Conservation (phyloP, 2,888 invertebrate genomes). For the Xestia c-nigrum region DNA sequence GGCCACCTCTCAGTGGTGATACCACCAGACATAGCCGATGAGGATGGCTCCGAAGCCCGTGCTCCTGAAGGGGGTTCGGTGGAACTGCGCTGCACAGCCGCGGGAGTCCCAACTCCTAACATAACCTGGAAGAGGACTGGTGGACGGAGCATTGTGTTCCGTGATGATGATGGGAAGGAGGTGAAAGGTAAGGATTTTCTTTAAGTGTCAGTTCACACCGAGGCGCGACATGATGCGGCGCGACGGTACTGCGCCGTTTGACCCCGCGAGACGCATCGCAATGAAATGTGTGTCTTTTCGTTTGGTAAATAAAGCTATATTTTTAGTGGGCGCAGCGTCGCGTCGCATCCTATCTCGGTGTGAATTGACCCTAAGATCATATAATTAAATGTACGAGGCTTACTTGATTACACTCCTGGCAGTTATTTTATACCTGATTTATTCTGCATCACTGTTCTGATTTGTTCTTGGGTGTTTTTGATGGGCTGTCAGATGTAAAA, state of each 20-base stretch:
- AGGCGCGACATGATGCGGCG: too few relatives aligned
- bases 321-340: too few relatives aligned
- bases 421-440: neutral
- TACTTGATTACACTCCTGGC: neutral
- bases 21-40: slow-evolving; percentile 95
- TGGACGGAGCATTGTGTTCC: slow-evolving; percentile 93
- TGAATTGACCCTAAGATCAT: too few relatives aligned
- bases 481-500: neutral
- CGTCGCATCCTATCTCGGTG: too few relatives aligned
- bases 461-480: neutral
- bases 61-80: slow-evolving; percentile 95
- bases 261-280: too few relatives aligned
- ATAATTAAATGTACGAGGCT: too few relatives aligned
- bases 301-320: too few relatives aligned
- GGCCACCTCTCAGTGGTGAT: slow-evolving; percentile 96
- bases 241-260: too few relatives aligned
- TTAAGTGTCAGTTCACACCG: neutral
- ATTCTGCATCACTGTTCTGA: neutral
- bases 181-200: slow-evolving; percentile 90
- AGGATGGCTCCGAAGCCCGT: slow-evolving; percentile 91
- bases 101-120: slow-evolving; percentile 94
- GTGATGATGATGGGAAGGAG: slow-evolving; percentile 92
- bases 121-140: slow-evolving; percentile 95
- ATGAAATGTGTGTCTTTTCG: too few relatives aligned
- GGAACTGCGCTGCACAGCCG: slow-evolving; percentile 94